These are phyloP conservation scores for Gnathonemus echidnorhynchus DNA, from an alignment of 2,113 vertebrate species.

Conservation along the genomic window DNA sequence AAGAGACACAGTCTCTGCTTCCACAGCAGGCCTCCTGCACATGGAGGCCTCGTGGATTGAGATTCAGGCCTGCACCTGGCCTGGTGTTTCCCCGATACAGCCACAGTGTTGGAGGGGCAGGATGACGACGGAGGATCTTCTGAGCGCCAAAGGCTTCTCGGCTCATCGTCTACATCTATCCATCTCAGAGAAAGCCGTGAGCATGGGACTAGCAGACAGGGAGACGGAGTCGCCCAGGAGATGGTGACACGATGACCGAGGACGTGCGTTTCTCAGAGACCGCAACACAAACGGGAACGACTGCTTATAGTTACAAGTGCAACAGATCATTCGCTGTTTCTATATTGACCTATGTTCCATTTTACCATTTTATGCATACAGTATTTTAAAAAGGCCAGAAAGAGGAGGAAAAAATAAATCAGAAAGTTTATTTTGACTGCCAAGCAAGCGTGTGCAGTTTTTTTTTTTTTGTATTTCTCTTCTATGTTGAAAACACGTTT, in stretches of 20 bases:
- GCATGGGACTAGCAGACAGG: neutral
- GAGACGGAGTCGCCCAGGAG: neutral
- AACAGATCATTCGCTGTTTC: slow-evolving; percentile 45
- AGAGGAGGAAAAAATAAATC: slow-evolving; percentile 27
- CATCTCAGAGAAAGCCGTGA: neutral
- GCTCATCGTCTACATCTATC: neutral
- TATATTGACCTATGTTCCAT: slow-evolving; percentile 43
- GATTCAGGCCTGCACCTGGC: neutral
- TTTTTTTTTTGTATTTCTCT: slow-evolving; percentile 30
- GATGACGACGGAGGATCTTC: neutral
- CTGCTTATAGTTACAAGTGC: slow-evolving; percentile 56
- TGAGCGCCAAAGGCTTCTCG: neutral
- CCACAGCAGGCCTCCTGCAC: neutral
- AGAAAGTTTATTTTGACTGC: slow-evolving; percentile 49
- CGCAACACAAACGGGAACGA: slow-evolving; percentile 44
- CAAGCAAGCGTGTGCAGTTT: slow-evolving; percentile 68
- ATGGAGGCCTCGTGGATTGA: neutral
- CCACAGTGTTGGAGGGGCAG: neutral
- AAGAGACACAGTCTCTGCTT: neutral
- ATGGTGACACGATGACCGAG: neutral
- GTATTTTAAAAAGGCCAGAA: slow-evolving; percentile 32
- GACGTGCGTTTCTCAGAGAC: slow-evolving; percentile 35
- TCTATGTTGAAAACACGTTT: slow-evolving; percentile 45
- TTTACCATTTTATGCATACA: slow-evolving; percentile 49
- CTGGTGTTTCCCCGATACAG: neutral